These are phyloP conservation scores for Zaprionus camerounensis DNA, from an alignment of 1,140 invertebrate species.

Conservation along the genomic window DNA sequence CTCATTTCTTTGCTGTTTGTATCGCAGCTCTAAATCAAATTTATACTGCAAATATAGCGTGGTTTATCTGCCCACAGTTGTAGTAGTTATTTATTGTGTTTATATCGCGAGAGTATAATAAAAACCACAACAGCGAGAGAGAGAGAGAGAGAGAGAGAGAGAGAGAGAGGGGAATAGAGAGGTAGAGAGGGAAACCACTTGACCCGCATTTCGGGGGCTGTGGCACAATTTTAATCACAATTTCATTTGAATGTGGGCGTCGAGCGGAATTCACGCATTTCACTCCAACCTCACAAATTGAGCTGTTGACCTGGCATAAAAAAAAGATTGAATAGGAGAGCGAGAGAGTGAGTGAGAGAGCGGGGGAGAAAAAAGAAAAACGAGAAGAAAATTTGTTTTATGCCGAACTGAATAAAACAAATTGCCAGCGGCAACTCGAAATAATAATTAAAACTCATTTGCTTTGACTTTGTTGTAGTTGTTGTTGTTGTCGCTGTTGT, in stretches of 20 bases:
- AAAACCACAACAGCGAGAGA: not conserved
- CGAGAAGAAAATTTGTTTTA: slow-evolving; percentile 1
- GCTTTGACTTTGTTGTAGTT: slow-evolving; percentile 20
- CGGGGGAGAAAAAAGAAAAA: slow-evolving; percentile 8
- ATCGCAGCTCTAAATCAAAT: not conserved
- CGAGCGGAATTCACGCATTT: slow-evolving; percentile 41
- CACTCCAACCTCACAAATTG: slow-evolving; percentile 35
- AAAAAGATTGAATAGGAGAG: not conserved
- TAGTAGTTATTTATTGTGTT: slow-evolving; percentile 9
- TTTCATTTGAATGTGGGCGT: slow-evolving; percentile 36
- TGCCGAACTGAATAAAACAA: slow-evolving; percentile 14
- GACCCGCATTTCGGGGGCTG: slow-evolving; percentile 58
- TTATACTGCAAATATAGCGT: not conserved
- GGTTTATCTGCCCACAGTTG: slow-evolving; percentile 9
- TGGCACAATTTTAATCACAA: slow-evolving; percentile 8
- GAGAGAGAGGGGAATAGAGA: not conserved
- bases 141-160: not conserved
- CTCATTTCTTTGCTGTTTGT: not conserved
- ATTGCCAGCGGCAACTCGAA: not conserved
- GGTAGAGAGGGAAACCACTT: slow-evolving; percentile 30
- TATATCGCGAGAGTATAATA: not conserved
- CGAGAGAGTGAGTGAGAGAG: not conserved
- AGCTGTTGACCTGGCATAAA: slow-evolving; percentile 26
- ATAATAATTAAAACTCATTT: slow-evolving; percentile 43
- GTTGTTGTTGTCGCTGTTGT: slow-evolving; percentile 3